A percentile compares a stretch with the other conserved stretches of the same genome.
Evolutionary conservation across 2,888 invertebrate genomes (phyloP).

Genomic region (Erebia epiphron): DNA sequence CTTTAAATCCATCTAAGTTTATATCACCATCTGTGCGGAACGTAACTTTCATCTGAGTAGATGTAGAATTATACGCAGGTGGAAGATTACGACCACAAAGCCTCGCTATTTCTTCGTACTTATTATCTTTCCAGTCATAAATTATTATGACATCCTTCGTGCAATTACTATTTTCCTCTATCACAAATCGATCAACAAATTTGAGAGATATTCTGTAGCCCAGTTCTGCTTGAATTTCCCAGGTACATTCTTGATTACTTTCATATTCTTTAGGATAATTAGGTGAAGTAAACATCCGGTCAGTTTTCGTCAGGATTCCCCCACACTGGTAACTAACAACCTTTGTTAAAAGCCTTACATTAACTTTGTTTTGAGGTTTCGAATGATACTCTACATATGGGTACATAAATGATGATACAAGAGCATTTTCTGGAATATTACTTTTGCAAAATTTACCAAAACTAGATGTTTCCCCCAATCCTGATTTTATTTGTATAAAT

Average conservation of each 20-base stretch:
- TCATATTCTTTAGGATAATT: constrained; percentile 86
- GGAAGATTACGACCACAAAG: constrained; percentile 88
- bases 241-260: constrained; percentile 90
- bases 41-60: constrained; percentile 85
- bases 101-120: constrained; percentile 81
- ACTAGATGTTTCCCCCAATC: constrained; percentile 77
- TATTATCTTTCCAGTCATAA: constrained; percentile 80
- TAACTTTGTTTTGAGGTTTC: constrained; percentile 53
- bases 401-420: constrained; percentile 74
- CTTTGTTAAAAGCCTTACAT: constrained; percentile 55
- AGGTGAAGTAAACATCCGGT: constrained; percentile 78
- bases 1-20: constrained; percentile 89
- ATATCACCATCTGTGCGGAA: constrained; percentile 87
- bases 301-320: constrained; percentile 79
- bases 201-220: constrained; percentile 87
- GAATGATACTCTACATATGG: constrained; percentile 88
- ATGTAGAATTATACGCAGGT: constrained; percentile 82
- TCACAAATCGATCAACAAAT: constrained; percentile 88
- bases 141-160: constrained; percentile 88
- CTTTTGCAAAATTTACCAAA: constrained; percentile 86
- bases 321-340: constrained; percentile 86
- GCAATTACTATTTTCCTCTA: constrained; percentile 88
- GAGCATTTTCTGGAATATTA: constrained; percentile 66
- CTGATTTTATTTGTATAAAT: constrained; percentile 80
- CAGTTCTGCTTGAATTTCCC: constrained; percentile 86